A percentile compares a stretch with the other conserved stretches of the same genome.
Conservation (phyloP, 2,888 invertebrate genomes). For the Omphaloscelis lunosa region DNA sequence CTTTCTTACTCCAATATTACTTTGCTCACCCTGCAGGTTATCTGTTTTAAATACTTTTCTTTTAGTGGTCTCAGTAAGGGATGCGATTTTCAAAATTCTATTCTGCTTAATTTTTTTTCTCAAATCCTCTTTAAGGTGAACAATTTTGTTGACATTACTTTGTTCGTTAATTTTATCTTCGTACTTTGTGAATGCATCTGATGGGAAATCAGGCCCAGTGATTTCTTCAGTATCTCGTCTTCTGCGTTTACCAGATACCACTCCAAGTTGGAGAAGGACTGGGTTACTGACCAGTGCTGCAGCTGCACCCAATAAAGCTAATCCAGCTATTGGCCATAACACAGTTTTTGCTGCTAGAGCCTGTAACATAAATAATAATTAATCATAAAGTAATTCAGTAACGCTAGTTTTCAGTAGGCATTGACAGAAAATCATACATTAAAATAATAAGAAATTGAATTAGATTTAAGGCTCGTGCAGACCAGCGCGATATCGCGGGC, state of each 20-base stretch:
- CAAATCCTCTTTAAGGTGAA: slow-evolving; percentile 12
- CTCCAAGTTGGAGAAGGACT: slow-evolving; percentile 94
- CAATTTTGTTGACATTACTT: slow-evolving; percentile 13
- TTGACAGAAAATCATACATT: background rate
- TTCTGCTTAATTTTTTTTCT: slow-evolving; percentile 36
- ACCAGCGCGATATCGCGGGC: no score
- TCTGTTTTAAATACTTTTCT: slow-evolving; percentile 57
- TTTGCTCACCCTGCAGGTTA: slow-evolving; percentile 41
- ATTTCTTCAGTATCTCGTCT: slow-evolving; percentile 86
- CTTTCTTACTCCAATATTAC: slow-evolving; percentile 37
- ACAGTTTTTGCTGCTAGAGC: slow-evolving; percentile 92
- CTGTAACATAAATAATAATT: slow-evolving; percentile 76
- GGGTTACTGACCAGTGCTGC: slow-evolving; percentile 95
- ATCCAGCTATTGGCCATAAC: slow-evolving; percentile 94
- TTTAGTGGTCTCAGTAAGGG: slow-evolving; percentile 47
- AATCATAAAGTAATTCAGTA: background rate
- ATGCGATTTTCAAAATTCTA: slow-evolving; percentile 41
- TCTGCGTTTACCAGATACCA: slow-evolving; percentile 91
- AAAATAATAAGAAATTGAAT: background rate
- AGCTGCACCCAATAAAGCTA: slow-evolving; percentile 95
- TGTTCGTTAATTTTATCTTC: slow-evolving; percentile 42
- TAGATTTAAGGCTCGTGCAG: no score
- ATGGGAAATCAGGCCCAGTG: slow-evolving; percentile 59
- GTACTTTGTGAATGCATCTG: slow-evolving; percentile 63
- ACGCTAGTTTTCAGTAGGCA: background rate